Evolutionary conservation across 2,888 invertebrate species (phyloP).

Genomic region (Zaprionus bogoriensis): DNA sequence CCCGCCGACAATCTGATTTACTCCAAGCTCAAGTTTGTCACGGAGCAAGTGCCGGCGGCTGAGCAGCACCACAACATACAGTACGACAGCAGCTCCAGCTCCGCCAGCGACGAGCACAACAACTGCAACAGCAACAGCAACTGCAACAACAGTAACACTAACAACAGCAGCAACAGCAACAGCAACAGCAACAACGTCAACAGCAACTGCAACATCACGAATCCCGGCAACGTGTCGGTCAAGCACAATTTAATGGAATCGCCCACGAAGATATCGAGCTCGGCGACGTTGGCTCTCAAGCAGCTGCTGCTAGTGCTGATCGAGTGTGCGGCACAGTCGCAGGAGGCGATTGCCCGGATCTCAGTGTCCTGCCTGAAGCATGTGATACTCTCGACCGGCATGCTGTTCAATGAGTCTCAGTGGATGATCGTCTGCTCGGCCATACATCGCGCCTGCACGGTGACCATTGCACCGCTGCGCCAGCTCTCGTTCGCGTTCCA

Average conservation of each 20-base stretch:
- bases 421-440: constrained; percentile 94
- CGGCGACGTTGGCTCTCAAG: constrained; percentile 91
- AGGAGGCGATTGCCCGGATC: constrained; percentile 94
- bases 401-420: constrained; percentile 90
- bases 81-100: constrained; percentile 53
- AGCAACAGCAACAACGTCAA: background rate
- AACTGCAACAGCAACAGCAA: constrained; percentile 11
- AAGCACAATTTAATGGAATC: constrained; percentile 80
- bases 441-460: constrained; percentile 91
- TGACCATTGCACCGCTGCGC: constrained; percentile 93
- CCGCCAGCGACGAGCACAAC: constrained; percentile 43
- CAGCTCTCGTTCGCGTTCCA: constrained; percentile 95
- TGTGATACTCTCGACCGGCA: constrained; percentile 91
- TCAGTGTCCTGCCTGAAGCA: constrained; percentile 96
- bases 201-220: constrained; percentile 16
- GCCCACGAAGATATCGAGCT: constrained; percentile 84
- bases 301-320: constrained; percentile 93
- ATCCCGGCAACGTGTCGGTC: constrained; percentile 34
- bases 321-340: constrained; percentile 95
- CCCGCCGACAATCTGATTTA: constrained; percentile 81
- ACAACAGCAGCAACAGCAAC: constrained; percentile 2
- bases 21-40: constrained; percentile 81
- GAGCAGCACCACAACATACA: constrained; percentile 37
- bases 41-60: constrained; percentile 68
- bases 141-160: background rate